Evolutionary conservation across 2,888 invertebrate genomes (phyloP).

Genomic region (Masnerella sp.): DNA sequence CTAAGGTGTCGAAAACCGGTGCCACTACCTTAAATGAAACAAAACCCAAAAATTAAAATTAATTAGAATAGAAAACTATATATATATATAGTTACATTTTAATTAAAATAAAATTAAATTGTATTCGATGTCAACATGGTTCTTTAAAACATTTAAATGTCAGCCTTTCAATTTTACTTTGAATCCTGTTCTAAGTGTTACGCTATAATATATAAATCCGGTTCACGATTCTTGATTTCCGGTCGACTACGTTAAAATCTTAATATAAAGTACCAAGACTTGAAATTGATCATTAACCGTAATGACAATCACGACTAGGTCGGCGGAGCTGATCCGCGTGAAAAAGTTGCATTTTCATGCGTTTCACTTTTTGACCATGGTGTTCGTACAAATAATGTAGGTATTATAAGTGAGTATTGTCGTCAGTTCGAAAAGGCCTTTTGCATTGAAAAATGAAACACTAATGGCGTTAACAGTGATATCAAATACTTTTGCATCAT

Average conservation of each 20-base stretch:
- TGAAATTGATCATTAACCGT: constrained; percentile 14
- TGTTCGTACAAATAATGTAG: constrained; percentile 35
- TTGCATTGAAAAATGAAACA: constrained; percentile 39
- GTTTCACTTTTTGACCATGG: constrained; percentile 17
- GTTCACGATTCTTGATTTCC: constrained; percentile 2
- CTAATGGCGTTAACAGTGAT: constrained; percentile 55
- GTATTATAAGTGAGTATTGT: constrained; percentile 49
- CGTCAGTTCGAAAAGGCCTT: constrained; percentile 48
- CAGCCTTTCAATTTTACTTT: constrained; percentile 27
- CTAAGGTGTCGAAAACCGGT: no score
- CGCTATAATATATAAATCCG: constrained; percentile 10
- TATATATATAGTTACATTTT: no score
- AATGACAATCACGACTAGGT: constrained; percentile 14
- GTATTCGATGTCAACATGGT: no score
- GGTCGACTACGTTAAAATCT: constrained; percentile 7
- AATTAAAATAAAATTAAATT: no score
- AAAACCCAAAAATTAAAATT: no score
- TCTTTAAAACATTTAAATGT: constrained; percentile 16
- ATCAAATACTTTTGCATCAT: constrained; percentile 32
- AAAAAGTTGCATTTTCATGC: constrained; percentile 28
- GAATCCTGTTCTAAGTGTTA: no score
- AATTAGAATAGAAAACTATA: no score
- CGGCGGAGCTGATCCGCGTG: constrained; percentile 3
- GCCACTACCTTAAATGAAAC: no score
- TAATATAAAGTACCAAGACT: constrained; percentile 24